Evolutionary conservation across 1,140 invertebrate genomes (phyloP).

Genomic region (Ips nitidus): DNA sequence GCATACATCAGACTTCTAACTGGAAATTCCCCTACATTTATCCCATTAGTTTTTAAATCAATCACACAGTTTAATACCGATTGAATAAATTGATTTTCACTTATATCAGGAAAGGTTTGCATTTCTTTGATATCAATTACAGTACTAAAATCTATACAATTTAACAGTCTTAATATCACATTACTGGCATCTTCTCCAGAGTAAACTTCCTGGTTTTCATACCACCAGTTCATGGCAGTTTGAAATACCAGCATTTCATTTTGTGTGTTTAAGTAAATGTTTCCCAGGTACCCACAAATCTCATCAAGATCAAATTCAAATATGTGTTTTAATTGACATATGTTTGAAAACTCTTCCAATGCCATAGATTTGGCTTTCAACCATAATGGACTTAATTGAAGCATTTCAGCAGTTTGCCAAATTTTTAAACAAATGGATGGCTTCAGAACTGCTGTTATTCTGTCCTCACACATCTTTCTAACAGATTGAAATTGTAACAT

Average conservation of each 20-base stretch:
- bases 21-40: constrained; percentile 8
- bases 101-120: constrained; percentile 40
- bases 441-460: constrained; percentile 35
- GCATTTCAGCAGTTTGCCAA: constrained; percentile 43
- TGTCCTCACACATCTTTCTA: constrained; percentile 32
- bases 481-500: constrained; percentile 48
- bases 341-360: constrained; percentile 40
- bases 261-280: constrained; percentile 39
- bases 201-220: constrained; percentile 38
- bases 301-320: constrained; percentile 41
- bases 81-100: constrained; percentile 30
- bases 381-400: constrained; percentile 41
- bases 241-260: constrained; percentile 46
- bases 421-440: constrained; percentile 44
- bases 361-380: constrained; percentile 46
- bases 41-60: constrained; percentile 11
- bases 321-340: constrained; percentile 39
- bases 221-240: constrained; percentile 45
- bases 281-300: constrained; percentile 43
- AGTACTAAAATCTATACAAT: constrained; percentile 43
- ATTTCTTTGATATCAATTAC: constrained; percentile 43
- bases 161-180: constrained; percentile 37
- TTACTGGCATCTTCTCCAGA: constrained; percentile 13
- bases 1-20: constrained; percentile 21
- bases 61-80: constrained; percentile 38